Conservation (phyloP, 2,113 vertebrate species). For the Tiliqua scincoides region DNA sequence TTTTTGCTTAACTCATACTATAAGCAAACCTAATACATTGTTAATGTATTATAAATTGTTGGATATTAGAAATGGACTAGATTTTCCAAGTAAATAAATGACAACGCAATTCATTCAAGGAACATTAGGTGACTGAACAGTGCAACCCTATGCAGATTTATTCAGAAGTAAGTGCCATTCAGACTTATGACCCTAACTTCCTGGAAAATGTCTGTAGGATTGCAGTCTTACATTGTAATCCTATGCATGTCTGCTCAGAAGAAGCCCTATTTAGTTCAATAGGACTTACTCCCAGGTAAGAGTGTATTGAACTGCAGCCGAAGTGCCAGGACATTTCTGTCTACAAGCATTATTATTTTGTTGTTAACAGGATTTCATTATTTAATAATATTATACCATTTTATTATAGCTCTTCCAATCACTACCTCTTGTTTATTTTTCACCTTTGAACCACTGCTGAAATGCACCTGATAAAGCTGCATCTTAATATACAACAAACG, state of each 20-base stretch:
- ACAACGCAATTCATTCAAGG: neutral
- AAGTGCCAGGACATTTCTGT: neutral
- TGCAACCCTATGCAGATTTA: too few relatives aligned
- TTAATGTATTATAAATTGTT: conserved; percentile 3
- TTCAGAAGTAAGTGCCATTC: too few relatives aligned
- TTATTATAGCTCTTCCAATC: neutral
- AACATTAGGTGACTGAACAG: neutral
- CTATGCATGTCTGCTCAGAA: too few relatives aligned
- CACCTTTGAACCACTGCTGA: conserved; percentile 55
- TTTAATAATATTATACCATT: conserved; percentile 50
- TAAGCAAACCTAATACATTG: conserved; percentile 14
- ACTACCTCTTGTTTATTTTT: conserved; percentile 54
- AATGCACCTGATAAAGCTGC: conserved; percentile 36
- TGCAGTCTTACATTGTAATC: too few relatives aligned
- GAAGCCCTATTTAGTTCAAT: too few relatives aligned
- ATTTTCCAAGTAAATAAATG: neutral
- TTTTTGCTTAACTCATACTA: neutral
- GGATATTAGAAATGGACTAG: conserved; percentile 3
- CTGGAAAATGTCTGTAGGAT: too few relatives aligned
- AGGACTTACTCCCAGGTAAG: too few relatives aligned
- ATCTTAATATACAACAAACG: neutral
- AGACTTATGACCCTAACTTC: too few relatives aligned
- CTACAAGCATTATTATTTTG: neutral
- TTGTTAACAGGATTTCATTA: conserved; percentile 27
- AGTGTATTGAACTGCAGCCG: too few relatives aligned